phyloP scores from a whole-genome alignment of 1,140 invertebrate species.

The Anoplolepis gracilipes region DNA sequence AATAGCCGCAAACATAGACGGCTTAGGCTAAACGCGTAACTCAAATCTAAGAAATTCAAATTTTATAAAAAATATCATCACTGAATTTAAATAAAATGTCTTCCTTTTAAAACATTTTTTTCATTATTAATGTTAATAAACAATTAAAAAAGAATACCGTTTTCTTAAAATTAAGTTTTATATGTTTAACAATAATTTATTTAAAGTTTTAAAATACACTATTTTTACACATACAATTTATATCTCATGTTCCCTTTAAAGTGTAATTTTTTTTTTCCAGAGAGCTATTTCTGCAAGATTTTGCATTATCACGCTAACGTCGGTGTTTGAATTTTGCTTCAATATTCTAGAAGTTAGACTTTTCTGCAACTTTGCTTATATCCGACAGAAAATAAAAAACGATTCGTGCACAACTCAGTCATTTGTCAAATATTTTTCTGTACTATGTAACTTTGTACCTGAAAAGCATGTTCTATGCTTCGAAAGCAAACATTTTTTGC shows the following conservation, averaged over 20 bases:
- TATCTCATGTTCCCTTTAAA: no score
- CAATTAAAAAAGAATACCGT: no score
- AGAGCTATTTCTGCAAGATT: no score
- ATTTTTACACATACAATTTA: no score
- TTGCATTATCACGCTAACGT: not conserved
- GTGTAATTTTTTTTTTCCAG: no score
- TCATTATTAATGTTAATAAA: no score
- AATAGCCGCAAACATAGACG: not conserved
- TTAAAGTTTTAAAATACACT: no score
- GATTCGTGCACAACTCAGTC: not conserved
- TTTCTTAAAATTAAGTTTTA: no score
- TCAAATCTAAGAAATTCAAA: not conserved
- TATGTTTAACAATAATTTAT: no score
- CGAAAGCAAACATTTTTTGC: slow-evolving; percentile 1
- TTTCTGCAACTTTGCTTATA: not conserved
- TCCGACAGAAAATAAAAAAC: not conserved
- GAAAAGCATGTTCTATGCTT: not conserved
- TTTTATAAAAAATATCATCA: not conserved
- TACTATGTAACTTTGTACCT: not conserved
- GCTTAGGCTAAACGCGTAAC: slow-evolving; percentile 10
- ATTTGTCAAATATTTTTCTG: no score
- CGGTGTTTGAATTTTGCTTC: not conserved
- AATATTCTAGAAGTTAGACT: not conserved
- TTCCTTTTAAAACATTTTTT: no score
- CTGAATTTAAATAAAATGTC: no score